Percentiles rank a stretch among this genome's conserved stretches.
These are phyloP conservation scores for Adoxophyes honmai DNA, from an alignment of 1,140 invertebrate genomes.

Conservation along the genomic window DNA sequence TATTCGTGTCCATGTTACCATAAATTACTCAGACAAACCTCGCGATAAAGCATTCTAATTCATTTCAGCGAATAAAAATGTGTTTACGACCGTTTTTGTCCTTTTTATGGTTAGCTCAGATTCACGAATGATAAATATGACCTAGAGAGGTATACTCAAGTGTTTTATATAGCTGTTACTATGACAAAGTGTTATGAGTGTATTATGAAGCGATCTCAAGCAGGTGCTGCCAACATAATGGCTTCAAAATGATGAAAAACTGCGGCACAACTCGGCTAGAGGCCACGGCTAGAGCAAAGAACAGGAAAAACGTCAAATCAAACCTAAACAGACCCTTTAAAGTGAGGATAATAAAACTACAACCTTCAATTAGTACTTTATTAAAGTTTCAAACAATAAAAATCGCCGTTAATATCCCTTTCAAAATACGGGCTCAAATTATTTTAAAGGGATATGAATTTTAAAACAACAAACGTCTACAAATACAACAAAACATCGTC, in stretches of 20 bases:
- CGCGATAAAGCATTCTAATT: not conserved
- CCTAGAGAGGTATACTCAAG: not conserved
- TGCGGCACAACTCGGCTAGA: too few relatives aligned
- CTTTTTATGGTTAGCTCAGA: not conserved
- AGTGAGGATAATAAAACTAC: not conserved
- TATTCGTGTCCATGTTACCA: too few relatives aligned
- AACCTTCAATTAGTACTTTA: constrained; percentile 26
- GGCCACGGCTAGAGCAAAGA: too few relatives aligned
- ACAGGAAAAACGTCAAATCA: too few relatives aligned
- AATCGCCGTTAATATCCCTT: constrained; percentile 58
- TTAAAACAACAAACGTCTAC: constrained; percentile 25
- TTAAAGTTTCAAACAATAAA: constrained; percentile 38
- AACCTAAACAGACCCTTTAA: too few relatives aligned
- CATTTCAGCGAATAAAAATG: not conserved
- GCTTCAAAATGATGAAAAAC: too few relatives aligned
- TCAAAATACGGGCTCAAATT: constrained; percentile 73
- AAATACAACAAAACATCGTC: constrained; percentile 7
- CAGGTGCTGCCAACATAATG: too few relatives aligned
- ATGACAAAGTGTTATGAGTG: constrained; percentile 4
- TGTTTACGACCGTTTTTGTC: not conserved
- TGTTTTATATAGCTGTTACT: not conserved
- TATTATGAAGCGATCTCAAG: not conserved
- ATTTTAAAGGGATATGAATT: constrained; percentile 68
- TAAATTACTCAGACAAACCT: too few relatives aligned
- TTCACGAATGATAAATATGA: not conserved